Percentiles rank a stretch among this genome's conserved stretches.
Evolutionary conservation across 2,888 invertebrate genomes (phyloP).

Genomic region (Tromatobia lineatoria): DNA sequence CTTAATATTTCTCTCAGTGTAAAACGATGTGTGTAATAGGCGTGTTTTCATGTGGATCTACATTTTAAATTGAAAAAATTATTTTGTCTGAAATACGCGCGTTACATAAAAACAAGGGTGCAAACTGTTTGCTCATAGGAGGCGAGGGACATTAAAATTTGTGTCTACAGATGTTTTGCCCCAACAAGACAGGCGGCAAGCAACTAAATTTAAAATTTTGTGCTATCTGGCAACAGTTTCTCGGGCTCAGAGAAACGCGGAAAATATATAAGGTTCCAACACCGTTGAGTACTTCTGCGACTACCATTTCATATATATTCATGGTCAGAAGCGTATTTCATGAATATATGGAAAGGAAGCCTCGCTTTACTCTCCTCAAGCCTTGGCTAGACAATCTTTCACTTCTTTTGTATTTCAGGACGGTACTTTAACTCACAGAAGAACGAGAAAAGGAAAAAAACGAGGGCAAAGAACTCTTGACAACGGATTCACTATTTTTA

Average conservation of each 20-base stretch:
- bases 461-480: conserved; percentile 33
- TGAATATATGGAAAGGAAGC: conserved; percentile 57
- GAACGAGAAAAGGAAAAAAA: conserved; percentile 24
- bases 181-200: neutral
- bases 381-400: conserved; percentile 43
- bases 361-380: conserved; percentile 26
- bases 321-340: conserved; percentile 64
- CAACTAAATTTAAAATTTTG: conserved; percentile 52
- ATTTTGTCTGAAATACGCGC: neutral
- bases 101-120: neutral
- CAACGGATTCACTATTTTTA: conserved; percentile 40
- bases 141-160: conserved; percentile 2
- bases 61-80: neutral
- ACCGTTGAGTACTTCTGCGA: conserved; percentile 31
- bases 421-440: conserved; percentile 39
- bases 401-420: conserved; percentile 51
- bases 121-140: neutral
- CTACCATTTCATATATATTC: conserved; percentile 62
- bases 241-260: conserved; percentile 30
- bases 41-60: neutral
- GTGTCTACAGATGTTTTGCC: conserved; percentile 9
- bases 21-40: too few relatives aligned
- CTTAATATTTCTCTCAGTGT: too few relatives aligned
- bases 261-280: conserved; percentile 41
- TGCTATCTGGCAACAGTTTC: conserved; percentile 31